Evolutionary conservation across 2,797 vertebrate species (phyloP).

Genomic region (Periophthalmus magnuspinnatus): DNA sequence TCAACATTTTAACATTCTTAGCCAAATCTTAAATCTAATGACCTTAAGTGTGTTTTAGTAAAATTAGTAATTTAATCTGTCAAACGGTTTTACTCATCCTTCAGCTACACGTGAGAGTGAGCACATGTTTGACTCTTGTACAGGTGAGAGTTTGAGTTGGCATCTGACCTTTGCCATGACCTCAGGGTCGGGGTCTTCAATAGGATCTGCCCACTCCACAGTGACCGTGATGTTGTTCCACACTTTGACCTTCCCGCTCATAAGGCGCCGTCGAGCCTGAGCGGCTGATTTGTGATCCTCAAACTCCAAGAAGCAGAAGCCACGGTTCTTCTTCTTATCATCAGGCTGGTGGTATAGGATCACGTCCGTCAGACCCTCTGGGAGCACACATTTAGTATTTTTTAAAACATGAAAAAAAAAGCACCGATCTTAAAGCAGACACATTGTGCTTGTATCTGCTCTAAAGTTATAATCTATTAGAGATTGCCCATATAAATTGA

Average conservation of each 20-base stretch:
- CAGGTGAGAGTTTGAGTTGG: background rate
- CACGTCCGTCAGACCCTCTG: constrained; percentile 96
- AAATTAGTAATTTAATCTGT: background rate
- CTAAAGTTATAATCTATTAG: too few species aligned
- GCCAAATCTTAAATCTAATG: too few species aligned
- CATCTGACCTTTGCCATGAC: constrained; percentile 93
- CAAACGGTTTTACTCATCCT: background rate
- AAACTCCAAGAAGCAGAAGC: constrained; percentile 97
- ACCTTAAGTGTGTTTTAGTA: too few species aligned
- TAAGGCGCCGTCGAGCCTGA: constrained; percentile 92
- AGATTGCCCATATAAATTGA: too few species aligned
- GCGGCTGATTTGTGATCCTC: constrained; percentile 98
- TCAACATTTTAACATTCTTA: too few species aligned
- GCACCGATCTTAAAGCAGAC: too few species aligned
- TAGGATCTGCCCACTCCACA: constrained; percentile 97
- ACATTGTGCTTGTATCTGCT: too few species aligned
- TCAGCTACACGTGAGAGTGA: background rate
- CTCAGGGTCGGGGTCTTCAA: constrained; percentile 96
- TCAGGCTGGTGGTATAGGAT: constrained; percentile 97
- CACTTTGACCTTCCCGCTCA: constrained; percentile 98
- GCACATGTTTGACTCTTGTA: background rate
- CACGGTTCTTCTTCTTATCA: constrained; percentile 96
- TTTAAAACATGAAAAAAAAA: too few species aligned
- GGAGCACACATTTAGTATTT: constrained; percentile 3
- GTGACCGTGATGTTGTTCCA: constrained; percentile 93